phyloP scores from a whole-genome alignment of 2,888 invertebrate species.

The Zygothrica quintamaculata region DNA sequence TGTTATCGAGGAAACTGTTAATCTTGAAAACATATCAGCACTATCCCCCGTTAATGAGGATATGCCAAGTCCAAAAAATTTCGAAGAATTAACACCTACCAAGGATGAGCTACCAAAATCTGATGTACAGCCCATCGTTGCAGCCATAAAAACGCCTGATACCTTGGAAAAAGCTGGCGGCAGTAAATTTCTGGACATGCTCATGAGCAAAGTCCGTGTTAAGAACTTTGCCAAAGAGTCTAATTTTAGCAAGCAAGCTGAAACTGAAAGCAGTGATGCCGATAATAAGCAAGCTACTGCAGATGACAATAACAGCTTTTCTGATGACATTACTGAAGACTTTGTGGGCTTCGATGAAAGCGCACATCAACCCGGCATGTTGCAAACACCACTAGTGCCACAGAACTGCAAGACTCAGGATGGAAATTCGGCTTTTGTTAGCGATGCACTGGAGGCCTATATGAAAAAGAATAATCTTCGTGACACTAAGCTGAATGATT shows the following conservation, averaged over 20 bases:
- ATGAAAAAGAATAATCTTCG: constrained; percentile 83
- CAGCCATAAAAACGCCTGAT: neutral
- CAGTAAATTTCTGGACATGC: constrained; percentile 81
- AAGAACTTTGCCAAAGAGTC: constrained; percentile 58
- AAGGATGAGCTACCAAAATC: neutral
- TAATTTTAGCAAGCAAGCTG: constrained; percentile 15
- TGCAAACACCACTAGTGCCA: constrained; percentile 82
- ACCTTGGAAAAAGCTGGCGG: constrained; percentile 39
- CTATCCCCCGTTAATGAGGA: neutral
- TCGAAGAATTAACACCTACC: neutral
- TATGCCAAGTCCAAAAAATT: neutral
- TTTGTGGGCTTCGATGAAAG: constrained; percentile 83
- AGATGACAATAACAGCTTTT: constrained; percentile 1
- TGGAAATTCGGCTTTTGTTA: constrained; percentile 84
- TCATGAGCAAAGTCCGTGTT: constrained; percentile 80
- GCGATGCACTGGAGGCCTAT: constrained; percentile 85
- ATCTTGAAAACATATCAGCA: neutral
- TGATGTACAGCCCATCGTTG: neutral
- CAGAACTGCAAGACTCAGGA: constrained; percentile 57
- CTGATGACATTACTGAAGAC: constrained; percentile 66
- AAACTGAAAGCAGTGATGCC: neutral
- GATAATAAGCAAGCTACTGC: neutral
- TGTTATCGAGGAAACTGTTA: neutral
- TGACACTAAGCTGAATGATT: constrained; percentile 32
- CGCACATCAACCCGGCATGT: constrained; percentile 81